A percentile compares a stretch with the other conserved stretches of the same genome.
These are phyloP conservation scores for Sphinx pinastri DNA, from an alignment of 2,888 invertebrate species.

Conservation along the genomic window DNA sequence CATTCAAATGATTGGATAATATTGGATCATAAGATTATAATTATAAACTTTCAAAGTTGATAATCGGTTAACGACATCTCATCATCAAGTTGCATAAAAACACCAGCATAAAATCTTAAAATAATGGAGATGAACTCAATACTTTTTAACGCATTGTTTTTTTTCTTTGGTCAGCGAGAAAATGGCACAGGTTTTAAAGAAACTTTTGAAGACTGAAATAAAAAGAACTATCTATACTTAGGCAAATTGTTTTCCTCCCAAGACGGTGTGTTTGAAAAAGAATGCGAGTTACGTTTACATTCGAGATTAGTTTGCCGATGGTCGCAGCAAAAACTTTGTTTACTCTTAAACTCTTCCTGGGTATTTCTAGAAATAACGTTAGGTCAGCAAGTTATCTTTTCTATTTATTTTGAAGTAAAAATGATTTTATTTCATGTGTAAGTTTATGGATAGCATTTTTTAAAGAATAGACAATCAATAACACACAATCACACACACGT, in stretches of 20 bases:
- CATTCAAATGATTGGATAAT: no score
- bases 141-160: neutral
- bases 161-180: slow-evolving; percentile 5
- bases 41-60: no score
- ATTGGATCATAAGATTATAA: no score
- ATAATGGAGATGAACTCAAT: no score
- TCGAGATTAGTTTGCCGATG: slow-evolving; percentile 6
- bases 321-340: slow-evolving; percentile 16
- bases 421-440: neutral
- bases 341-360: neutral
- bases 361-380: neutral
- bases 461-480: no score
- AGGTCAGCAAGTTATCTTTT: neutral
- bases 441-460: no score
- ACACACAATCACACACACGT: no score
- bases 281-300: slow-evolving; percentile 1
- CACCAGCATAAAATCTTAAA: no score
- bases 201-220: slow-evolving; percentile 8
- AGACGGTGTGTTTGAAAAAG: slow-evolving; percentile 5
- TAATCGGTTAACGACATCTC: no score
- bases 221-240: slow-evolving; percentile 10
- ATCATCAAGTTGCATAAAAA: no score
- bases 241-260: slow-evolving; percentile 17
- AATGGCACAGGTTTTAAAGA: neutral
- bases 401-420: neutral